Evolutionary conservation across 2,113 vertebrate genomes (phyloP).

Genomic region (Patagioenas fasciata): DNA sequence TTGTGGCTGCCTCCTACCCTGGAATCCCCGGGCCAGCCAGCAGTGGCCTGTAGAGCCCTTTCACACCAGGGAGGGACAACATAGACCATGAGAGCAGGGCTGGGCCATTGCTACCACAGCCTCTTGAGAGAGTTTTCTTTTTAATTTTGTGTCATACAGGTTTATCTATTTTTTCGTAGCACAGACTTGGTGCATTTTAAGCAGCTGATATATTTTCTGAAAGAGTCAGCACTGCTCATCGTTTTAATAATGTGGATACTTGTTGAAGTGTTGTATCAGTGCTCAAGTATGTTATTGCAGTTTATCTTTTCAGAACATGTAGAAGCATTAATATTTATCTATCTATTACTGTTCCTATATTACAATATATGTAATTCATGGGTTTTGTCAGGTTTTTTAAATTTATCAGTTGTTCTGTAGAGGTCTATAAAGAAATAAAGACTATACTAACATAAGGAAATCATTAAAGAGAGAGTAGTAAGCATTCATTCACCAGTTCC

Average conservation of each 20-base stretch:
- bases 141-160: neutral
- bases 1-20: neutral
- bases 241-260: neutral
- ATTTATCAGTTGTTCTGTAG: neutral
- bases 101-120: neutral
- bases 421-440: neutral
- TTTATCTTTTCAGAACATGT: neutral
- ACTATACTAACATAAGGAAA: neutral
- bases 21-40: neutral
- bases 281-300: neutral
- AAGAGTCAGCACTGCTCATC: neutral
- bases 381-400: neutral
- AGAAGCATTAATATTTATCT: neutral
- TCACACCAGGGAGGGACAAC: neutral
- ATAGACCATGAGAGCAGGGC: accelerated
- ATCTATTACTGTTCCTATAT: neutral
- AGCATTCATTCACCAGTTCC: neutral
- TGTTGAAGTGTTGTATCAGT: neutral
- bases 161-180: neutral
- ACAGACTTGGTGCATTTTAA: neutral
- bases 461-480: neutral
- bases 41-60: neutral
- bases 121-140: neutral
- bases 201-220: neutral
- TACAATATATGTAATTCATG: neutral